Evolutionary conservation across 2,888 invertebrate species (phyloP).

Genomic region (Cryptocheilus praepositus): DNA sequence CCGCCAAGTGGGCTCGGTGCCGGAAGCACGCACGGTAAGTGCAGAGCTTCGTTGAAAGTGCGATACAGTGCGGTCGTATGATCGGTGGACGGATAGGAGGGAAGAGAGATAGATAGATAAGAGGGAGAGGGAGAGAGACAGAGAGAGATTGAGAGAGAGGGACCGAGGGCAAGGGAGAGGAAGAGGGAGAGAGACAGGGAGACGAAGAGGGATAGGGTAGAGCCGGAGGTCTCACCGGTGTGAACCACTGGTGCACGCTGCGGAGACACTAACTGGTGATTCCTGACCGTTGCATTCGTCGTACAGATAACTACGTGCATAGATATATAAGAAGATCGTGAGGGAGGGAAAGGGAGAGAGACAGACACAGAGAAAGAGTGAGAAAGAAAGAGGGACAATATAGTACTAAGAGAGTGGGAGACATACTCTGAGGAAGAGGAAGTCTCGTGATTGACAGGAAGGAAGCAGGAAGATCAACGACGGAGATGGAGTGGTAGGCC

Average conservation of each 20-base stretch:
- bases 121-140: slow-evolving; percentile 7
- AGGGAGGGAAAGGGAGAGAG: not conserved
- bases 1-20: not conserved
- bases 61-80: slow-evolving; percentile 1
- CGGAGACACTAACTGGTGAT: too few species aligned
- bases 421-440: slow-evolving; percentile 24
- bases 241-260: too few species aligned
- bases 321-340: not conserved
- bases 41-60: too few species aligned
- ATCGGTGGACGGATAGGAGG: not conserved
- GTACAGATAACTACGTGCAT: not conserved
- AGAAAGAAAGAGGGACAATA: not conserved
- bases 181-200: slow-evolving; percentile 9
- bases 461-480: slow-evolving; percentile 35
- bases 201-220: slow-evolving; percentile 16
- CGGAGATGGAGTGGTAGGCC: slow-evolving; percentile 47
- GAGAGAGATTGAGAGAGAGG: slow-evolving; percentile 11
- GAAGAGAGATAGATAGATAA: slow-evolving; percentile 9
- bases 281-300: not conserved
- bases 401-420: not conserved
- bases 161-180: slow-evolving; percentile 4
- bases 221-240: not conserved
- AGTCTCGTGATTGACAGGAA: slow-evolving; percentile 23
- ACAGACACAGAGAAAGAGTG: slow-evolving; percentile 3
- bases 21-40: too few species aligned